These are phyloP conservation scores for Altica lythri DNA, from an alignment of 2,888 invertebrate genomes.

Conservation along the genomic window DNA sequence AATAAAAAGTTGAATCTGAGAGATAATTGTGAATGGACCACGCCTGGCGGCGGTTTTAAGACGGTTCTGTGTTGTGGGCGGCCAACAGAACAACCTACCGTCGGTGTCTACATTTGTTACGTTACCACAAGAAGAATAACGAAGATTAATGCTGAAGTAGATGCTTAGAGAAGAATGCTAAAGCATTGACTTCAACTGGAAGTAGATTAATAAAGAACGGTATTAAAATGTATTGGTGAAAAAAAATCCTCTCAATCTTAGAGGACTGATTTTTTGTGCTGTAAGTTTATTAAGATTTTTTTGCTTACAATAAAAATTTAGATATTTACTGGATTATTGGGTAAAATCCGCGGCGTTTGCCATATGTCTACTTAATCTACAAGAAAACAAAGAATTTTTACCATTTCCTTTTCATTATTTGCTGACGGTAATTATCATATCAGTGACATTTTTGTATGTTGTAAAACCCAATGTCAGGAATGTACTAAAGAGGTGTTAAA, in stretches of 20 bases:
- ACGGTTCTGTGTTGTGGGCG: slow-evolving; percentile 17
- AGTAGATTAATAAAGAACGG: too few species aligned
- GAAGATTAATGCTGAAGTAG: slow-evolving; percentile 1
- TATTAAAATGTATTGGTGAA: too few species aligned
- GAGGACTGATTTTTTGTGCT: too few species aligned
- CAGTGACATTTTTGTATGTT: slow-evolving; percentile 26
- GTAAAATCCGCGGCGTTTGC: background rate
- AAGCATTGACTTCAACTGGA: too few species aligned
- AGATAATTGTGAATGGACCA: slow-evolving; percentile 42
- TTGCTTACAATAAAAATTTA: too few species aligned
- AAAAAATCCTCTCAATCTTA: too few species aligned
- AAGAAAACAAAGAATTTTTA: slow-evolving; percentile 7
- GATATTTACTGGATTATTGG: too few species aligned
- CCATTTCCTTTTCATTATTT: slow-evolving; percentile 16
- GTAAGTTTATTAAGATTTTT: too few species aligned
- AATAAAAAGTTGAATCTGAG: slow-evolving; percentile 38
- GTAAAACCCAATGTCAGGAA: slow-evolving; percentile 23
- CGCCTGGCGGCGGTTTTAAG: slow-evolving; percentile 32
- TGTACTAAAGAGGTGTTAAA: slow-evolving; percentile 36
- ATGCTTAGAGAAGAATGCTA: too few species aligned
- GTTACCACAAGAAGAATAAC: slow-evolving; percentile 4
- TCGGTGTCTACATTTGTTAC: slow-evolving; percentile 1
- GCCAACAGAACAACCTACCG: slow-evolving; percentile 8
- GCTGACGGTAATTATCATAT: slow-evolving; percentile 23
- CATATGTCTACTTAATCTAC: background rate